Evolutionary conservation across 2,113 vertebrate genomes (phyloP).

Genomic region (Thalassoma bifasciatum): DNA sequence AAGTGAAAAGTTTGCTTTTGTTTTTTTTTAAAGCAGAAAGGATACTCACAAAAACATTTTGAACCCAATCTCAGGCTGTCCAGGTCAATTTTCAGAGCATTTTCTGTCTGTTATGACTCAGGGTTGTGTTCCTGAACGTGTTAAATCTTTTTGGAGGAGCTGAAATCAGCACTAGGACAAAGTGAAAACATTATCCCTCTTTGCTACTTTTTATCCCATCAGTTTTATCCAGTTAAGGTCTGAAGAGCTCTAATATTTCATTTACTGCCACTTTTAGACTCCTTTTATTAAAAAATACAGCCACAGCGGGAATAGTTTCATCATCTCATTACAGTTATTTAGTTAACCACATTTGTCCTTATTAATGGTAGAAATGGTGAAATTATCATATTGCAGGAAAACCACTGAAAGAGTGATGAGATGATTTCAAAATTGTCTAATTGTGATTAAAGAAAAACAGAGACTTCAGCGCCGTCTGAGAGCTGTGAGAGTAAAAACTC

Average conservation of each 20-base stretch:
- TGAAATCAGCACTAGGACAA: background rate
- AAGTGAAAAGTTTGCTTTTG: background rate
- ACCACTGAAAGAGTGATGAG: background rate
- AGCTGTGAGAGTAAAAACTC: background rate
- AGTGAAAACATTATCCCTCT: background rate
- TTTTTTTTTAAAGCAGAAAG: background rate
- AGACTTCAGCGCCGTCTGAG: background rate
- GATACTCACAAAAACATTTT: background rate
- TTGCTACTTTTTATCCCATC: background rate
- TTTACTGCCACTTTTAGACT: background rate
- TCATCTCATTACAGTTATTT: background rate
- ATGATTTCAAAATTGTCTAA: background rate
- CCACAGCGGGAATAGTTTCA: background rate
- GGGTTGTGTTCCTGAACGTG: background rate
- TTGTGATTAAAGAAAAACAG: background rate
- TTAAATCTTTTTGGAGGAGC: background rate
- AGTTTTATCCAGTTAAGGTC: background rate
- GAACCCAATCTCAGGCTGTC: background rate
- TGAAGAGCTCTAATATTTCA: no score
- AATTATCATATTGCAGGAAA: background rate
- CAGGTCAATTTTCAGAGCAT: background rate
- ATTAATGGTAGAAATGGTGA: background rate
- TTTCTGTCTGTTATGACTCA: background rate
- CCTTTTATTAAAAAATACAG: background rate
- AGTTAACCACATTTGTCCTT: background rate